Percentiles rank a stretch among this genome's conserved stretches.
phyloP scores from a whole-genome alignment of 2,113 vertebrate genomes.

The Tor tambroides region DNA sequence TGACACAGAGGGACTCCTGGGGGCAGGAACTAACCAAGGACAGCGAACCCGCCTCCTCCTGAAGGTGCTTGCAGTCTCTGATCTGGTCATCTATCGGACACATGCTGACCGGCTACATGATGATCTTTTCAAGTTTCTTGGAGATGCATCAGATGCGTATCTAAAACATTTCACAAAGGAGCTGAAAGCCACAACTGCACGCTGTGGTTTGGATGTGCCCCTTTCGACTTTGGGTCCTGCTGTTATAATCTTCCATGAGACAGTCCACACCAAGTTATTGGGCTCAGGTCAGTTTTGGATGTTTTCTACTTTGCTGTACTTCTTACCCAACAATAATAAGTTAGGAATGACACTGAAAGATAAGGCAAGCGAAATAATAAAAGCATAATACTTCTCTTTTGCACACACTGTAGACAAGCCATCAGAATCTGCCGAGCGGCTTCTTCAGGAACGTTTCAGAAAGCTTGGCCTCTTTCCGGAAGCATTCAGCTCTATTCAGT shows the following conservation, averaged over 20 bases:
- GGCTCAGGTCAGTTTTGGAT: conserved; percentile 86
- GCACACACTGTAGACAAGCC: conserved; percentile 79
- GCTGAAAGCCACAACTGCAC: conserved; percentile 94
- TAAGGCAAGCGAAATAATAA: not conserved
- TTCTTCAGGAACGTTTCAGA: conserved; percentile 96
- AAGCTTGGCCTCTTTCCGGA: conserved; percentile 93
- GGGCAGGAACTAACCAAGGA: conserved; percentile 92
- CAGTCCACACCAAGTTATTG: conserved; percentile 94
- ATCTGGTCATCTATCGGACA: conserved; percentile 96
- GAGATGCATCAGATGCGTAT: conserved; percentile 96
- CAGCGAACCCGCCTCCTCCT: conserved; percentile 94
- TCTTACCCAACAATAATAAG: not conserved
- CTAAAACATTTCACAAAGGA: conserved; percentile 97
- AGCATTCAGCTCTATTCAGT: conserved; percentile 98
- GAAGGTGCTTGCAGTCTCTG: conserved; percentile 95
- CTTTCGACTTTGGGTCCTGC: conserved; percentile 94
- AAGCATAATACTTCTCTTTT: not conserved
- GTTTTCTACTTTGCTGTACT: not conserved
- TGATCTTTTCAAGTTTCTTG: conserved; percentile 98
- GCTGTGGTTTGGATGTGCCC: conserved; percentile 96
- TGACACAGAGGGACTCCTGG: conserved; percentile 95
- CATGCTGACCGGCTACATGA: conserved; percentile 97
- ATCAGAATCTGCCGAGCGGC: conserved; percentile 89
- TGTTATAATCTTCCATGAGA: conserved; percentile 98
- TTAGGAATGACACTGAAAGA: not conserved